Evolutionary conservation across 1,140 invertebrate genomes (phyloP).

Genomic region (Cryptotermes secundus): DNA sequence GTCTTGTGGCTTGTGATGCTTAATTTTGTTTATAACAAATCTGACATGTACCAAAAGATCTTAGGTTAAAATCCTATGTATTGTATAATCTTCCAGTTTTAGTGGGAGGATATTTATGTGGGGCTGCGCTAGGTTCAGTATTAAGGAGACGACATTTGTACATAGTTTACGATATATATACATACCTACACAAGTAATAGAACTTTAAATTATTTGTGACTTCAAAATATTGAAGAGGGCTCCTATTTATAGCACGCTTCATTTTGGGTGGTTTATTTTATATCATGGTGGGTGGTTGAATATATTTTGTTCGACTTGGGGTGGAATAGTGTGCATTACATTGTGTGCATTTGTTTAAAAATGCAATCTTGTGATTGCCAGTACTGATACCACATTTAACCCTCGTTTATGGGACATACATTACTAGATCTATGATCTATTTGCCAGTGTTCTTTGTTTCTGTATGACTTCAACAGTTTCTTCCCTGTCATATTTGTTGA

Average conservation of each 20-base stretch:
- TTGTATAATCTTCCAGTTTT: neutral
- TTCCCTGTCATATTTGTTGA: constrained; percentile 13
- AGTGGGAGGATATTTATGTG: neutral
- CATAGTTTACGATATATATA: neutral
- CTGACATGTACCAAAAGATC: neutral
- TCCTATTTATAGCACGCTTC: neutral
- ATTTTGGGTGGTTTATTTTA: neutral
- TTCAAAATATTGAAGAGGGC: neutral
- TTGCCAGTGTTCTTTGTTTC: neutral
- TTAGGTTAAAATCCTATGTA: neutral
- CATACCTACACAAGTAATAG: neutral
- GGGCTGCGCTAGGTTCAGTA: neutral
- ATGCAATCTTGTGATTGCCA: neutral
- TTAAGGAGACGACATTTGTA: neutral
- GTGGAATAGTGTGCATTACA: neutral
- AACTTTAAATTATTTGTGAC: neutral
- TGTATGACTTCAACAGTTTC: neutral
- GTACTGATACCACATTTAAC: neutral
- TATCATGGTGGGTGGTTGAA: neutral
- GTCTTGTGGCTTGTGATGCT: neutral
- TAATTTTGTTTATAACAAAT: constrained; percentile 8
- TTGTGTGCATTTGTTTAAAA: neutral
- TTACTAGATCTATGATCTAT: neutral
- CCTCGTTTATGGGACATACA: neutral
- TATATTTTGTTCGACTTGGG: neutral